A percentile compares a stretch with the other conserved stretches of the same genome.
phyloP scores from a whole-genome alignment of 2,888 invertebrate species.

The Uloborus plumipes region DNA sequence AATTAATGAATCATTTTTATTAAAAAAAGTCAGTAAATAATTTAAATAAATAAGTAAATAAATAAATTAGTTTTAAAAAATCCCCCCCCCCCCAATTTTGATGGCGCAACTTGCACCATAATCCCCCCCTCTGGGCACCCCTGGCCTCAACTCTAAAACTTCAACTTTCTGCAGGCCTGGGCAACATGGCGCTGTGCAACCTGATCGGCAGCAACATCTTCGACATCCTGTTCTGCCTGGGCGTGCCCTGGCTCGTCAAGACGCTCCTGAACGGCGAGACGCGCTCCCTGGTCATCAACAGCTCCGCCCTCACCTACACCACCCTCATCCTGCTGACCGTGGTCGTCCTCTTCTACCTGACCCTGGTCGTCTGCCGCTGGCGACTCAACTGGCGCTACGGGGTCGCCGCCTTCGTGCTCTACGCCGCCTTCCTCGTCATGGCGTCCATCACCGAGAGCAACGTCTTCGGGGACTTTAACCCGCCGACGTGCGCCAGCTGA shows the following conservation, averaged over 20 bases:
- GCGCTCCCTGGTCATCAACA: slow-evolving; percentile 83
- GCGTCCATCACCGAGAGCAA: slow-evolving; percentile 86
- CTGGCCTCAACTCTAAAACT: neutral
- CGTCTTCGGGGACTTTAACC: slow-evolving; percentile 90
- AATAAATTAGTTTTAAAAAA: no score
- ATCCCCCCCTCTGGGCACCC: no score
- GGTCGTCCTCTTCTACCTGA: slow-evolving; percentile 79
- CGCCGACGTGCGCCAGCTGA: slow-evolving; percentile 78
- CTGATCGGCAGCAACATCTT: slow-evolving; percentile 92
- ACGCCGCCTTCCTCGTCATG: slow-evolving; percentile 80
- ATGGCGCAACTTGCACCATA: no score
- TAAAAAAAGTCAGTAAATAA: no score
- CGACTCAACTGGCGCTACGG: slow-evolving; percentile 80
- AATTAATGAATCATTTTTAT: no score
- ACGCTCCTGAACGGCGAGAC: slow-evolving; percentile 70
- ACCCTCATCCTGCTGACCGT: slow-evolving; percentile 83
- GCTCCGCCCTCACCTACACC: slow-evolving; percentile 85
- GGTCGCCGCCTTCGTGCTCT: slow-evolving; percentile 77
- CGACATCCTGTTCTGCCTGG: slow-evolving; percentile 84
- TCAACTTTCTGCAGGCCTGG: slow-evolving; percentile 61
- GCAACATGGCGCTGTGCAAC: slow-evolving; percentile 86
- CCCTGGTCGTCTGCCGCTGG: slow-evolving; percentile 78
- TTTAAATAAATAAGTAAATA: no score
- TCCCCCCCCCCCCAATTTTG: no score
- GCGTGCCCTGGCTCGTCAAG: slow-evolving; percentile 87